Base-by-base conservation (phyloP, 2,888 invertebrate genomes). In the Gastrophysa polygoni region DNA sequence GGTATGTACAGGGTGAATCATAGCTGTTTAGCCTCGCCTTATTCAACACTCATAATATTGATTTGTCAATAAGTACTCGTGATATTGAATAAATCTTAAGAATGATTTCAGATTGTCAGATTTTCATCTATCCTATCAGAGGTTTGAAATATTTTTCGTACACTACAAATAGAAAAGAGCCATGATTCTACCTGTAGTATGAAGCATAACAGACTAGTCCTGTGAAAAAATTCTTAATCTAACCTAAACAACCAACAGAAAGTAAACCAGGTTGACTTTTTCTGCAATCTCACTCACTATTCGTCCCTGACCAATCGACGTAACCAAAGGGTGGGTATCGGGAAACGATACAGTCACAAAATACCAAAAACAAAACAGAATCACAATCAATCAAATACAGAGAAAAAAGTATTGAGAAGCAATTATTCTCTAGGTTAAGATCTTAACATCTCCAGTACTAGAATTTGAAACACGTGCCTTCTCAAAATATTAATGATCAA, bases 241-340 rank as follows among this genome's bases (percentile, higher is more conserved):
- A 52, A 38, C 38, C 21, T 38, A 52, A 34, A 38, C 34, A 52
- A 52, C 50, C 52, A 18, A 52, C 20, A 34, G 38, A 52, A 38
- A 52, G n/a, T 52, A 20, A 21, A 21, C 17, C 52, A 52, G 52
- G 34, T 24, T 52, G 38, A 34, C 52, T 11, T 14, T 52, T 8
- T 21, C 16, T 20, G 34, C 52, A 52, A 34, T 52, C 8, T 14
- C 18, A 38, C 52, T 52, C 52, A 52, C 52, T 38, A 38, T 52
- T 20, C n/a, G 16, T 29, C 28, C 50, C 16, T 14, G 11, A 38
- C 32, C 32, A 14, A 38, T 10, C 32, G 38, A 38, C 38, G 14
- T 38, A 38, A 38, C 38, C 4, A 14, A n/a, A 14, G 14, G 38
- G 38, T 14, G 11, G 3, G 14, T 14, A 38, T 14, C n/a, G 6